Conservation (phyloP, 1,140 invertebrate genomes). For the Paraescarpia echinospica region DNA sequence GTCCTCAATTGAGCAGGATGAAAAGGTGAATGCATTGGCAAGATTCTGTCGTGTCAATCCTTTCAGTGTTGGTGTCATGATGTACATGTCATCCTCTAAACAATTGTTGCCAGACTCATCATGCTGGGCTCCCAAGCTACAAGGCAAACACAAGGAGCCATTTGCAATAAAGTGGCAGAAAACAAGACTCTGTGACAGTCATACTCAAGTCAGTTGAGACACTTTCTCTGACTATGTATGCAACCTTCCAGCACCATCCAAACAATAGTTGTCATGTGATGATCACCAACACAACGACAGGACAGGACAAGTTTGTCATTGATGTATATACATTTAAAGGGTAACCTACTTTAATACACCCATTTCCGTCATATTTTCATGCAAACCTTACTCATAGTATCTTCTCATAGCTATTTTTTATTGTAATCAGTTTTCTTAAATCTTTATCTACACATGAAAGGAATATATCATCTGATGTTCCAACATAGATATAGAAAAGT, state of each 20-base stretch:
- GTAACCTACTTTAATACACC: background rate
- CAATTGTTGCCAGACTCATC: background rate
- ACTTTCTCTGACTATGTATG: too few species aligned
- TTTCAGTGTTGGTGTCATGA: background rate
- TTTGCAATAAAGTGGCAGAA: background rate
- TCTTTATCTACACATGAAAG: background rate
- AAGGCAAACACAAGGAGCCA: background rate
- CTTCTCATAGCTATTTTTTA: background rate
- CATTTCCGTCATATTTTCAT: background rate
- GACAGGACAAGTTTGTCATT: background rate
- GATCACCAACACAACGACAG: background rate
- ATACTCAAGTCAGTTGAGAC: too few species aligned
- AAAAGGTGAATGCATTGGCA: background rate
- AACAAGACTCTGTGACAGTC: too few species aligned
- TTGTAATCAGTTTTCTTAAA: background rate
- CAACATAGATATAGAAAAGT: too few species aligned
- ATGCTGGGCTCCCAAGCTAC: background rate
- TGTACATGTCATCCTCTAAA: background rate
- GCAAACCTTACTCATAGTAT: background rate
- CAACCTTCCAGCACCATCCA: too few species aligned
- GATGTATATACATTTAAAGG: background rate
- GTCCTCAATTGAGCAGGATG: background rate
- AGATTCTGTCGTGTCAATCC: background rate
- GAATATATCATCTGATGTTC: too few species aligned
- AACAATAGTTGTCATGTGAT: background rate